Percentiles rank a stretch among this genome's conserved stretches.
These are phyloP conservation scores for Aegithalos caudatus DNA, from an alignment of 2,113 vertebrate genomes.

Conservation along the genomic window DNA sequence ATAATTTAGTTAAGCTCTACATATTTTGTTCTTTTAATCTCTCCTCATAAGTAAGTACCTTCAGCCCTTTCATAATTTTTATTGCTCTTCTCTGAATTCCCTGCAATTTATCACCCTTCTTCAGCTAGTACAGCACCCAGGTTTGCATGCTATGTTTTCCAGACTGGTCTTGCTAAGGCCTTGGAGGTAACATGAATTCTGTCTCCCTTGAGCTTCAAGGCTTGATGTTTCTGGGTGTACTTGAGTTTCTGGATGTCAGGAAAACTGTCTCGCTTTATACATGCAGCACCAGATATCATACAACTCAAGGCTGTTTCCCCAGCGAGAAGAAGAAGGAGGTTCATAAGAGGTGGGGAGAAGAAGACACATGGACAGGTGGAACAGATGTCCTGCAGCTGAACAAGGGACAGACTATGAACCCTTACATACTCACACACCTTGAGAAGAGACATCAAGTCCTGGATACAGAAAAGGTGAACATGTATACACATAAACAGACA, in stretches of 20 bases:
- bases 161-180: background rate
- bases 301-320: background rate
- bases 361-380: background rate
- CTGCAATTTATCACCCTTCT: conserved; percentile 27
- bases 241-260: background rate
- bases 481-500: background rate
- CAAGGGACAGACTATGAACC: background rate
- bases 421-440: background rate
- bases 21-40: conserved; percentile 40
- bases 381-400: background rate
- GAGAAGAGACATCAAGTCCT: background rate
- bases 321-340: background rate
- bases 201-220: background rate
- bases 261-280: background rate
- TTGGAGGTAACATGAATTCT: background rate
- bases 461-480: background rate
- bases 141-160: background rate
- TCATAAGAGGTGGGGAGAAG: background rate
- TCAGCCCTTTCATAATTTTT: conserved; percentile 6
- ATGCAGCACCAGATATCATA: background rate
- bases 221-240: background rate
- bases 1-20: conserved; percentile 24
- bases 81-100: conserved; percentile 20
- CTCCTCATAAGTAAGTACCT: conserved; percentile 14
- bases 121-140: background rate